Base-by-base conservation (phyloP, 2,113 vertebrate genomes). In the Eleginops maclovinus region DNA sequence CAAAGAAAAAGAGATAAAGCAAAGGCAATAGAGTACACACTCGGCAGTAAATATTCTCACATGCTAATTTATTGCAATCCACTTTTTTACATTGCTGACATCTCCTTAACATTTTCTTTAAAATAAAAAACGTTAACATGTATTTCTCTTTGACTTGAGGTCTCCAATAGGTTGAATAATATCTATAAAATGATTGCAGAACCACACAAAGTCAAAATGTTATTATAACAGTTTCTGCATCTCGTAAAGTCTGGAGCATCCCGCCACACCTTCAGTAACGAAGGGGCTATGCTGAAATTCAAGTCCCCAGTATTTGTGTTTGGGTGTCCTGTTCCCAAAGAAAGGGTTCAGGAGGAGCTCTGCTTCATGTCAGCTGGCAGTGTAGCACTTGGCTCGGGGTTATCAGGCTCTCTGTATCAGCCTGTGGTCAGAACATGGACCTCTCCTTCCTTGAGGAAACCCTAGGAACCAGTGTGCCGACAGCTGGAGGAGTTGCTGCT, bases 341-440 rank as follows among this genome's bases (percentile, higher is more conserved):
- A 89, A 81, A 61, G 40, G 26, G 84, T 81, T 89, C 85, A 91
- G 72, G 51, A 83, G 79, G 89, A 90, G 85, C 90, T 92, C 93
- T 95, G 94, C 82, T 92, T 93, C 79, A 72, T 94, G 93, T 94
- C 92, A 94, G 55, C 83, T 77, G 75, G 69, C 80, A 78, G 84
- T 63, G 81, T 80, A 88, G 68, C 84, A 89, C 90, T 91, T 90
- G 49, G 74, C 81, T 82, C 54, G 31, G 72, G 92, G 92, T 94
- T 95, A 94, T 95, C 94, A 44, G 61, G 72, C 71, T 75, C 22
- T 73, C 44, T 84, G 80, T 91, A 91, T 92, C 88, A 91, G 90
- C 77, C 75, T 80, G 72, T 83, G 79, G 89, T 84, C 82, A 13
- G 81, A 93, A 93, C 92, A 92, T 67, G 76, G 78, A 88, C 79